phyloP scores from a whole-genome alignment of 2,113 vertebrate genomes.

The Mormoops blainvillei region DNA sequence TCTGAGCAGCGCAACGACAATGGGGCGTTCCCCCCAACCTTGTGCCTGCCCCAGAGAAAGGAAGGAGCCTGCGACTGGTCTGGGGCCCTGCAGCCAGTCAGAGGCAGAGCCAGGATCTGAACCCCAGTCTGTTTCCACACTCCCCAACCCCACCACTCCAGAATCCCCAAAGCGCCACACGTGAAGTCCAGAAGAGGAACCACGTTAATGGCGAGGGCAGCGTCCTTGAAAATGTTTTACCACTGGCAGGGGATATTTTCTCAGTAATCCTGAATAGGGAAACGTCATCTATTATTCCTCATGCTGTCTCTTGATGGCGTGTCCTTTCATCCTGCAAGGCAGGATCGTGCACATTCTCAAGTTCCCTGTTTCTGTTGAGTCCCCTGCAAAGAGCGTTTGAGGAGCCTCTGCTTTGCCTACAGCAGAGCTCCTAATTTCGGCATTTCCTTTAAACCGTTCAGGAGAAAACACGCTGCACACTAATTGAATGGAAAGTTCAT shows the following conservation, averaged over 20 bases:
- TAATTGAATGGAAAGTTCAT: background rate
- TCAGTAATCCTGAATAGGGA: background rate
- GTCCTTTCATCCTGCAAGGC: background rate
- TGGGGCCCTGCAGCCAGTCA: background rate
- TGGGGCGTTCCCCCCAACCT: background rate
- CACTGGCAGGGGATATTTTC: background rate
- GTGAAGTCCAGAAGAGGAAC: rapidly evolving
- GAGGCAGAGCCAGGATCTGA: background rate
- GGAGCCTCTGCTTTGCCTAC: background rate
- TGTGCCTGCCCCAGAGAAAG: background rate
- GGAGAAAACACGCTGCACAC: background rate
- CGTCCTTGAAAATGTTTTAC: background rate
- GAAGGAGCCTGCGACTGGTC: background rate
- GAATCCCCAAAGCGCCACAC: background rate
- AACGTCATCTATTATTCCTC: background rate
- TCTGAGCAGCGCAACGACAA: background rate
- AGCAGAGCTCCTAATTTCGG: background rate
- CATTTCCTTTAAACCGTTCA: background rate
- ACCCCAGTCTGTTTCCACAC: background rate
- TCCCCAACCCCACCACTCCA: rapidly evolving
- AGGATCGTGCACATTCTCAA: background rate
- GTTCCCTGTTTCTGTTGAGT: background rate
- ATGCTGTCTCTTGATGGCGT: rapidly evolving
- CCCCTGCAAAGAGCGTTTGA: background rate
- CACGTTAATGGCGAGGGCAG: background rate